phyloP scores from a whole-genome alignment of 2,797 vertebrate genomes.

The Amblyopsis hoosieri region DNA sequence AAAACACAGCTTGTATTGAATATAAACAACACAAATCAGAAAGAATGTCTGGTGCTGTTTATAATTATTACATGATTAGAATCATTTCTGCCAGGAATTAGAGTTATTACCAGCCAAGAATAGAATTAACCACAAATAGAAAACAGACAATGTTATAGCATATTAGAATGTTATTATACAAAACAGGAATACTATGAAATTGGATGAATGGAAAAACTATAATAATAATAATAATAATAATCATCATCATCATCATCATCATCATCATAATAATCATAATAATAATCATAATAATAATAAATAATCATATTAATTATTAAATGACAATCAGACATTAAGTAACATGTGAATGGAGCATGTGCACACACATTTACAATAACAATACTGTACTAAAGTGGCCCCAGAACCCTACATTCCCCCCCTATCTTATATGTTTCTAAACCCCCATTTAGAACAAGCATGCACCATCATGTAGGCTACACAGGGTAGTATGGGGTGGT shows the following conservation, averaged over 20 bases:
- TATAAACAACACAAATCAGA: conserved; percentile 28
- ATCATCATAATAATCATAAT: background rate
- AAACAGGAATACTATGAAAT: background rate
- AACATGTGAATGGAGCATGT: no score
- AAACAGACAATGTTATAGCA: background rate
- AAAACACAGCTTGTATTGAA: conserved; percentile 31
- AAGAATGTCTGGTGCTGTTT: conserved; percentile 2
- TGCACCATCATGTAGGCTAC: no score
- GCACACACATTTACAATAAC: no score
- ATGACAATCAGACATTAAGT: no score
- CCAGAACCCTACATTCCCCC: no score
- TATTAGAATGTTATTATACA: background rate
- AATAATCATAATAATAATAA: background rate
- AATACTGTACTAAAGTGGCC: no score
- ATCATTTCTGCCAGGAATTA: background rate
- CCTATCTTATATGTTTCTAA: no score
- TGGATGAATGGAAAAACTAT: background rate
- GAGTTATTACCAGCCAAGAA: background rate
- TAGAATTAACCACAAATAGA: background rate
- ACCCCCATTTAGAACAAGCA: no score
- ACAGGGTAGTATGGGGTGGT: no score
- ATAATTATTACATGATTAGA: conserved; percentile 1
- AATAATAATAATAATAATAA: background rate
- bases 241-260: no score
- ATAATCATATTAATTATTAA: no score